Evolutionary conservation across 1,140 invertebrate genomes (phyloP).

Genomic region (Drosophila rhopaloa): DNA sequence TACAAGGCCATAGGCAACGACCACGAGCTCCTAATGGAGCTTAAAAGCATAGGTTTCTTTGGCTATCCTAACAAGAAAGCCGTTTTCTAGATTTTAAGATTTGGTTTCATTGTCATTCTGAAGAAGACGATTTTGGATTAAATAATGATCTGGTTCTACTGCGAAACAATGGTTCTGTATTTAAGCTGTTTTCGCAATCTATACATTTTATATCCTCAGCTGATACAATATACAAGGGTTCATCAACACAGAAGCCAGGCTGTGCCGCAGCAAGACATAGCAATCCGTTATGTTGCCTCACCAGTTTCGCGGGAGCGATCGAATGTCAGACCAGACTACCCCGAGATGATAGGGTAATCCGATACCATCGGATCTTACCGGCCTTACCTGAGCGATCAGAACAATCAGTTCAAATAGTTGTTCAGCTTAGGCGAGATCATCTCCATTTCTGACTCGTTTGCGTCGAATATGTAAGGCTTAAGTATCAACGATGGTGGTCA

Average conservation of each 20-base stretch:
- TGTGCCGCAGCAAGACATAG: slow-evolving; percentile 20
- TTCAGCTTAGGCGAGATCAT: slow-evolving; percentile 26
- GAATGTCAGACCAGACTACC: slow-evolving; percentile 26
- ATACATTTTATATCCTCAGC: not conserved
- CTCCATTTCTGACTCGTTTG: not conserved
- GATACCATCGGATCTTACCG: slow-evolving; percentile 10
- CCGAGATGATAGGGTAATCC: slow-evolving; percentile 45
- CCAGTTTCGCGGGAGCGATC: slow-evolving; percentile 43
- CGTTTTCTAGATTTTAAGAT: slow-evolving; percentile 11
- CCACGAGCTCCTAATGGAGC: slow-evolving; percentile 86
- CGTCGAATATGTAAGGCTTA: slow-evolving; percentile 11
- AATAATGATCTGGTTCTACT: too few relatives aligned
- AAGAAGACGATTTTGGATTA: too few relatives aligned
- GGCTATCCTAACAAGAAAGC: slow-evolving; percentile 72
- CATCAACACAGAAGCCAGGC: slow-evolving; percentile 19
- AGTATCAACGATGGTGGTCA: slow-evolving; percentile 69
- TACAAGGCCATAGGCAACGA: slow-evolving; percentile 87
- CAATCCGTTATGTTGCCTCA: slow-evolving; percentile 26
- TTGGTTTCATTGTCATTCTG: not conserved
- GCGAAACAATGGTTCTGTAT: too few relatives aligned
- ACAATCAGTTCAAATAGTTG: slow-evolving; percentile 22
- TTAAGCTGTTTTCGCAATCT: not conserved
- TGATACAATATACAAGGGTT: slow-evolving; percentile 10
- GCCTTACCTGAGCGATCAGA: slow-evolving; percentile 10
- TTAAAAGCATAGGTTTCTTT: slow-evolving; percentile 86